Evolutionary conservation across 2,113 vertebrate species (phyloP).

Genomic region (Pteronura brasiliensis): DNA sequence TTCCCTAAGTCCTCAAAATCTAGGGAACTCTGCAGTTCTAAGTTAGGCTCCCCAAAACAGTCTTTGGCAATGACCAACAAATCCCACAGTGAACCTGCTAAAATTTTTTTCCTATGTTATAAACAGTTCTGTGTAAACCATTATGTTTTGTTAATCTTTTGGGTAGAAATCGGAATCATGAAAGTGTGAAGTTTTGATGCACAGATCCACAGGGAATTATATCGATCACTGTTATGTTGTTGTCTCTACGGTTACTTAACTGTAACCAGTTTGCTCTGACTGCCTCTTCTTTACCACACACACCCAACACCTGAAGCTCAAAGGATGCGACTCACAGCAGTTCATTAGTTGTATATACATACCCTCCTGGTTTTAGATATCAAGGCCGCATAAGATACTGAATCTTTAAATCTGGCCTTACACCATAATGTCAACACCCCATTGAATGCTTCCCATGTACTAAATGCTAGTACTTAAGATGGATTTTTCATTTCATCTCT

Average conservation of each 20-base stretch:
- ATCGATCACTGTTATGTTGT: not conserved
- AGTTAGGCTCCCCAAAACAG: not conserved
- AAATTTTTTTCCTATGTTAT: not conserved
- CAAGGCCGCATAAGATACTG: not conserved
- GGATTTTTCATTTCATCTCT: not conserved
- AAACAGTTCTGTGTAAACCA: not conserved
- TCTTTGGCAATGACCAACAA: not conserved
- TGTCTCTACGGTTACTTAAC: not conserved
- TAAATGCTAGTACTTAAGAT: not conserved
- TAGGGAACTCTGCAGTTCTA: not conserved
- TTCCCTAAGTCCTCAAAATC: not conserved
- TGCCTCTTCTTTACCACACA: not conserved
- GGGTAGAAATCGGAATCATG: not conserved
- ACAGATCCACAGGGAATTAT: not conserved
- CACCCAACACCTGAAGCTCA: not conserved
- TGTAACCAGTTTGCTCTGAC: not conserved
- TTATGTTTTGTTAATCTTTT: not conserved
- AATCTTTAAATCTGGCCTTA: not conserved
- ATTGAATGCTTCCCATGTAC: not conserved
- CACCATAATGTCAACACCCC: no score
- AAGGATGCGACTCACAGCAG: accelerated
- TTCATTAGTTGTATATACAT: accelerated
- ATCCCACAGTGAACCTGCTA: not conserved
- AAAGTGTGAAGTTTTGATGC: not conserved
- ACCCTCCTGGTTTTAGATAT: not conserved